Percentiles rank a stretch among this genome's conserved stretches.
These are phyloP conservation scores for Falco columbarius DNA, from an alignment of 2,797 vertebrate species.

Conservation along the genomic window DNA sequence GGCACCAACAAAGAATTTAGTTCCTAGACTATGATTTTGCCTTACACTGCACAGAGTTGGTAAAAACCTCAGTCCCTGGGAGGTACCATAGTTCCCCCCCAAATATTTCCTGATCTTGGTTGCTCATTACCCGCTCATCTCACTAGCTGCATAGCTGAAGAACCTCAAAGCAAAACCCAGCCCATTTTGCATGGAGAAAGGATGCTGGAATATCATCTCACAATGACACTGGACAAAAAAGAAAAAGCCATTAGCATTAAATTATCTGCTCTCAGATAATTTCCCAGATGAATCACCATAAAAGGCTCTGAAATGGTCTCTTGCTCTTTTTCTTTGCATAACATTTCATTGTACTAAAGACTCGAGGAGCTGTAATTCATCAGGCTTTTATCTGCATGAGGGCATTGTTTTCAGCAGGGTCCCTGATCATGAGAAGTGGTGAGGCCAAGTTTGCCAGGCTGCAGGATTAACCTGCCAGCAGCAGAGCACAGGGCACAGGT, in stretches of 20 bases:
- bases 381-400: background rate
- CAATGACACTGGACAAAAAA: background rate
- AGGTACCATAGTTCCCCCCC: background rate
- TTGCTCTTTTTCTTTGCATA: slow-evolving; percentile 2
- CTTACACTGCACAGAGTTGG: background rate
- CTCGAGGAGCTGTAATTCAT: slow-evolving; percentile 14
- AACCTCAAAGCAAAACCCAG: background rate
- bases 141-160: background rate
- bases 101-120: background rate
- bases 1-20: background rate
- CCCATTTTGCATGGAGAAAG: background rate
- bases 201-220: background rate
- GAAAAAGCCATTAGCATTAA: slow-evolving; percentile 34
- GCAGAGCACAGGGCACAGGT: background rate
- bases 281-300: slow-evolving; percentile 55
- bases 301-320: slow-evolving; percentile 40
- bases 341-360: slow-evolving; percentile 6
- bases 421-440: background rate
- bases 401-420: background rate
- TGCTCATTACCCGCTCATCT: background rate
- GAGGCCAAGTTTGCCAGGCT: background rate
- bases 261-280: slow-evolving; percentile 59
- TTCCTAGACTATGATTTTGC: background rate
- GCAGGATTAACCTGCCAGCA: background rate
- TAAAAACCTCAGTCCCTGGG: background rate